A percentile compares a stretch with the other conserved stretches of the same genome.
Conservation (phyloP, 2,113 vertebrate species). For the Panurus biarmicus region DNA sequence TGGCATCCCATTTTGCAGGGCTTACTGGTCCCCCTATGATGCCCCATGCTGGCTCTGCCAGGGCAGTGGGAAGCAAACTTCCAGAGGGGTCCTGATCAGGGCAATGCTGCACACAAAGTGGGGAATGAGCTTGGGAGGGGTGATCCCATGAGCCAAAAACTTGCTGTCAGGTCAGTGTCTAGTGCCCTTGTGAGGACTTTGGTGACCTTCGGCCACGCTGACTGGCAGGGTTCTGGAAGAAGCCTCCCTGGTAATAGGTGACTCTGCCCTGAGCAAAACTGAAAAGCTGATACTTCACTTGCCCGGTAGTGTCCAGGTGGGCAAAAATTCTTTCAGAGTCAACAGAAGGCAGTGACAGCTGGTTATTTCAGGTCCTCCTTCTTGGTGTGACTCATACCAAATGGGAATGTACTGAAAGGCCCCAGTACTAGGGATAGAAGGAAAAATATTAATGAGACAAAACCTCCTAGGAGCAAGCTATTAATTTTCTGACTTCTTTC, state of each 20-base stretch:
- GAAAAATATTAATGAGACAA: not conserved
- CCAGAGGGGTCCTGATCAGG: not conserved
- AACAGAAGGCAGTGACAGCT: conserved; percentile 44
- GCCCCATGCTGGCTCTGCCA: not conserved
- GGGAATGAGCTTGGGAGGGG: not conserved
- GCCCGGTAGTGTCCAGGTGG: not conserved
- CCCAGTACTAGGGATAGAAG: not conserved
- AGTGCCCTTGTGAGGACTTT: conserved; percentile 8
- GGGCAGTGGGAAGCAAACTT: fast-evolving
- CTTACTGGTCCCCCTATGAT: not conserved
- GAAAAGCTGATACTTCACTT: not conserved
- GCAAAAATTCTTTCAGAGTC: conserved; percentile 4
- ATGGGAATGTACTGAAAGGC: not conserved
- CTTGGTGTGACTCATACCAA: not conserved
- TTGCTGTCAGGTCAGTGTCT: not conserved
- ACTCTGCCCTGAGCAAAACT: not conserved
- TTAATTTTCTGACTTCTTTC: not conserved
- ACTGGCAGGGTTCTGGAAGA: not conserved
- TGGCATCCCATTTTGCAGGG: not conserved
- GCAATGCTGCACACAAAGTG: not conserved
- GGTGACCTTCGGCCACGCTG: not conserved
- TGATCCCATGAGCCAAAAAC: not conserved
- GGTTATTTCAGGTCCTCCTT: conserved; percentile 6
- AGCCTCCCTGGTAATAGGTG: not conserved
- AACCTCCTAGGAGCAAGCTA: not conserved